Percentiles rank a stretch among this genome's conserved stretches.
Evolutionary conservation across 1,140 invertebrate species (phyloP).

Genomic region (Drosophila lini): DNA sequence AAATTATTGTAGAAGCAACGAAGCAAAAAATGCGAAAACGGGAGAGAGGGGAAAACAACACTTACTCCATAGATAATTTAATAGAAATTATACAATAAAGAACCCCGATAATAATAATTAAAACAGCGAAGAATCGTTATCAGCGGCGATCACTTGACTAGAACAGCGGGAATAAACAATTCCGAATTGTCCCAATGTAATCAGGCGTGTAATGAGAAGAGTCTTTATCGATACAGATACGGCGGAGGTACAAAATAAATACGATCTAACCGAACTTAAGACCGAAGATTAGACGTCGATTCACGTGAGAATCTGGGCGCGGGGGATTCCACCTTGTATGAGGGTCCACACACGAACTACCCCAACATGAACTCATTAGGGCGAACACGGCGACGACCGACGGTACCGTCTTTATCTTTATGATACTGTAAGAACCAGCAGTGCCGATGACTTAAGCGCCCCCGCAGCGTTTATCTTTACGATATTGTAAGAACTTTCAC

Average conservation of each 20-base stretch:
- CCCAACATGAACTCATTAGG: slow-evolving; percentile 74
- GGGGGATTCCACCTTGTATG: slow-evolving; percentile 25
- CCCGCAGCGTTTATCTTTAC: slow-evolving; percentile 60
- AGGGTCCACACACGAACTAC: slow-evolving; percentile 61
- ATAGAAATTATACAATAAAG: slow-evolving; percentile 49
- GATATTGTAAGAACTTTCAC: slow-evolving; percentile 41
- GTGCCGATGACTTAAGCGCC: slow-evolving; percentile 24
- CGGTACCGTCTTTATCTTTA: slow-evolving; percentile 60
- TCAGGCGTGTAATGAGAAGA: slow-evolving; percentile 45
- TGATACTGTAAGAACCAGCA: slow-evolving; percentile 56
- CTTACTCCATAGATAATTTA: slow-evolving; percentile 58
- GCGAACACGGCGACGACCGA: slow-evolving; percentile 2
- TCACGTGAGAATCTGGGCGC: slow-evolving; percentile 17
- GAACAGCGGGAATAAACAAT: slow-evolving; percentile 45
- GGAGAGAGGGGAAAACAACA: slow-evolving; percentile 12
- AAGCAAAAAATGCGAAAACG: slow-evolving; percentile 3
- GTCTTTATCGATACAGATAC: slow-evolving; percentile 12
- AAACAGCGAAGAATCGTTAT: slow-evolving; percentile 25
- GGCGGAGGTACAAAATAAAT: background rate
- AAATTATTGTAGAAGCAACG: slow-evolving; percentile 42
- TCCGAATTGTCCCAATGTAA: slow-evolving; percentile 41
- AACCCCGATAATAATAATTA: slow-evolving; percentile 46
- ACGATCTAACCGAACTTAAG: background rate
- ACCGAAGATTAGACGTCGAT: slow-evolving; percentile 17
- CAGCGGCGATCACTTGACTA: slow-evolving; percentile 45